A percentile compares a stretch with the other conserved stretches of the same genome.
Evolutionary conservation across 1,140 invertebrate species (phyloP).

Genomic region (Heterodera carotae): DNA sequence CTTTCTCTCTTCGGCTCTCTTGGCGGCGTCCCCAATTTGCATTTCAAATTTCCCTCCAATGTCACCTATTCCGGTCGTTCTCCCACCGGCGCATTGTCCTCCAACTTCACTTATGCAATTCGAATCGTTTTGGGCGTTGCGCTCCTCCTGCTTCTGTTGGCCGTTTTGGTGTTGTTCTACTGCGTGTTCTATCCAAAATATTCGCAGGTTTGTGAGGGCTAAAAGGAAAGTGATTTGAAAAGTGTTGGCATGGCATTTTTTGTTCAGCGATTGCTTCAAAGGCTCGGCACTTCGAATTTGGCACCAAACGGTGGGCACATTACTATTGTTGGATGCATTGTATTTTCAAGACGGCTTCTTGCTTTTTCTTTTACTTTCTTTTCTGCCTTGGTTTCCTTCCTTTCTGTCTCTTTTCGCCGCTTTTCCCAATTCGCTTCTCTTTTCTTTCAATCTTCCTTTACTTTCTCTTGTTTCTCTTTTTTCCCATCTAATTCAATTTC

Average conservation of each 20-base stretch:
- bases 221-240: background rate
- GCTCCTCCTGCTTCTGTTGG: background rate
- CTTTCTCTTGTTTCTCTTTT: background rate
- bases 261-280: background rate
- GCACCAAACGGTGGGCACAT: background rate
- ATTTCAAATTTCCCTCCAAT: background rate
- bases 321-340: no score
- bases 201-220: constrained; percentile 5
- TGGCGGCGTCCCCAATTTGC: background rate
- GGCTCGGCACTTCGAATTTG: background rate
- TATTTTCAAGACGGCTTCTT: no score
- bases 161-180: constrained; percentile 21
- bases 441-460: background rate
- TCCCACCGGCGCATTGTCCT: background rate
- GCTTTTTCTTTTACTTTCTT: no score
- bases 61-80: background rate
- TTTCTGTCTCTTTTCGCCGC: background rate
- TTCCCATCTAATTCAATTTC: background rate
- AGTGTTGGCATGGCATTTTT: background rate
- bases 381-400: constrained; percentile 1
- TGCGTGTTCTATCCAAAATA: constrained; percentile 27
- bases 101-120: constrained; percentile 13
- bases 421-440: background rate
- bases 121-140: constrained; percentile 8
- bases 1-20: constrained; percentile 5